Evolutionary conservation across 2,888 invertebrate genomes (phyloP), one percentile per base, ranked within the genome.

Genomic region (Trimorus sp.): DNA sequence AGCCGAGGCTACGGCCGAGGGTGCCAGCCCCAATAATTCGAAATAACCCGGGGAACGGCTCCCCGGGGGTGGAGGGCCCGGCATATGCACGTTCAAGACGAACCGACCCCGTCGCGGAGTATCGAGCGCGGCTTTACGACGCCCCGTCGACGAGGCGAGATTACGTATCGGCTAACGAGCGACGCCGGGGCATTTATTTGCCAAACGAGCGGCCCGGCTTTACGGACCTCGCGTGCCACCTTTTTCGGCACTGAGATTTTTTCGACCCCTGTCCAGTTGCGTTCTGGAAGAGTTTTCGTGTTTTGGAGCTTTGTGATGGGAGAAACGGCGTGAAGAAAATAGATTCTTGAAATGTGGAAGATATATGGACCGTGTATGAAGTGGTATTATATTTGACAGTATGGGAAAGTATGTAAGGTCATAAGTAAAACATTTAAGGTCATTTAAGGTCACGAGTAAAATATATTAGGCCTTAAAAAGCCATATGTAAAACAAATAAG

Each of bases 11-110:
- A 16, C 60, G 83, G 58, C 53, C 82, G 80, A 82, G 84, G 84
- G 79, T 78, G 78, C 63, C 73, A 58, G 78, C 71, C 77, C 75
- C 85, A 85, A 87, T 87, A 86, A 86, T 87, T 84, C 84, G 85
- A 85, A 86, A 86, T 85, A 84, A 86, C 84, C 85, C 86, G 85
- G 45, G 38, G 38, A 49, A 51, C 42, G 54, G 42, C 53, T 65
- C 38, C 54, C 62, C 51, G 42, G 59, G 58, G 69, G 69, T 7
- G 4, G 42, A 40, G n/a, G 11, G 38, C 42, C 40, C 42, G 12
- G 40, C 53, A 79, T 69, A 63, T 69, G 70, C 65, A 14, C 45
- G 49, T 36, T 11, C 66, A 38, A 38, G 51, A 37, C 45, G 53
- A 42, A 48, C 69, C 58, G 79, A 48, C 83, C 77, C 86, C 83